These are phyloP conservation scores for Hesperophylax magnus DNA, from an alignment of 1,140 invertebrate genomes.

Conservation along the genomic window DNA sequence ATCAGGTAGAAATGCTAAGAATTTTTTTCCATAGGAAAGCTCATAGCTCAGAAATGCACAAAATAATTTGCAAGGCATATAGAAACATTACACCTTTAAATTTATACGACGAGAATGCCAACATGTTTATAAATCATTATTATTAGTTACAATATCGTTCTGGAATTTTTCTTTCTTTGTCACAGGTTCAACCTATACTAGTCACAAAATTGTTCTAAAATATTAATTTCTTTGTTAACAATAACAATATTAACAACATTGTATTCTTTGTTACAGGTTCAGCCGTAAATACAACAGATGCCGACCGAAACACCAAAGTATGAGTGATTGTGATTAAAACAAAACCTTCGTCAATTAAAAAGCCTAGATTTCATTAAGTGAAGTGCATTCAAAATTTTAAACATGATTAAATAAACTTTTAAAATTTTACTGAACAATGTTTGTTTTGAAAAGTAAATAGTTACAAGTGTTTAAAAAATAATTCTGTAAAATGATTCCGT, in stretches of 20 bases:
- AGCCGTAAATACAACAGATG: neutral
- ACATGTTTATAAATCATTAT: too few relatives aligned
- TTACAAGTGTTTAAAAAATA: neutral
- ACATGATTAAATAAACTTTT: neutral
- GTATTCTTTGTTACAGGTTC: neutral
- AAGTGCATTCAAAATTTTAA: neutral
- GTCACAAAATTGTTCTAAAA: too few relatives aligned
- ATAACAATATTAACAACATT: too few relatives aligned
- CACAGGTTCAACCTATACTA: too few relatives aligned
- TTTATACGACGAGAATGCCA: too few relatives aligned
- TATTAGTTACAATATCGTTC: too few relatives aligned
- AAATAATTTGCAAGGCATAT: too few relatives aligned
- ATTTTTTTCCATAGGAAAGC: too few relatives aligned
- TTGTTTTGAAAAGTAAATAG: neutral
- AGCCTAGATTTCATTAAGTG: neutral
- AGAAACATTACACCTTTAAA: too few relatives aligned
- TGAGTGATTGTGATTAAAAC: neutral
- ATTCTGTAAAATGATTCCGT: slow-evolving; percentile 15
- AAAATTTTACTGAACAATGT: neutral
- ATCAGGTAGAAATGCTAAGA: too few relatives aligned
- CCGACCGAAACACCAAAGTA: neutral
- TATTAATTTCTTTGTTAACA: neutral
- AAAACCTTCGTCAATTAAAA: neutral
- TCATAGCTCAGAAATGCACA: too few relatives aligned
- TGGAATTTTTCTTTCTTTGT: too few relatives aligned